Base-by-base conservation (phyloP, 2,797 vertebrate genomes). In the Champsocephalus gunnari region DNA sequence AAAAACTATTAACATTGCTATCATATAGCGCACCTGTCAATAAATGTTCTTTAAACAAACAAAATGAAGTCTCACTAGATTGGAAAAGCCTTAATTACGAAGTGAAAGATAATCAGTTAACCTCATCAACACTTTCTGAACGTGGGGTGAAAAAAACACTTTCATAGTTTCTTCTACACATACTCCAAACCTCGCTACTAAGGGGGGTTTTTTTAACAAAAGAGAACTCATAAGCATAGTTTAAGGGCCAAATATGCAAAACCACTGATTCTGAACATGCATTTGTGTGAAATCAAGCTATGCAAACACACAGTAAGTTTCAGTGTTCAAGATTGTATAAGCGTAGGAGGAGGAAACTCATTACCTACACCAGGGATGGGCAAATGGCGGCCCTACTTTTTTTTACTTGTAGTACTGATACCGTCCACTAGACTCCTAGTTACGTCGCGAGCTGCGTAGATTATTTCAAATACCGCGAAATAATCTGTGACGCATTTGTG, bases 161-260 rank as follows among this genome's bases (percentile, higher is more conserved):
- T 56, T 49, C 43, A 17, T 14, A 63, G 62, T 49, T 77, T 82
- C 66, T 49, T 48, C 48, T 28, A 28, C 4, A 28, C 4, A 28
- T 4, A 81, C 63, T 77, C 19, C 11, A 57, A 80, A 75, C 65
- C 59, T 43, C 3, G 10, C 64, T 16, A 2, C 13, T 19, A 16
- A 66, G 34, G 34, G 34, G 34, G 12, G 21, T 57, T 77, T 45
- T n/a, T 54, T 67, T 34, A 47, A 17, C 24, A 45, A 38, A 24
- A 49, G 50, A 64, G 53, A 62, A 44, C 75, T 75, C 83, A 84
- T 80, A 24, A 73, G 54, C 32, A 73, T 16, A 24, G 9, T 44
- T 71, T 21, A 19, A 34, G 9, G 54, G 43, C 4, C 34, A 71
- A 62, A 54, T 32, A 53, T 13, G 47, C 2, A 34, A 53, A 61